A percentile compares a stretch with the other conserved stretches of the same genome.
Evolutionary conservation across 92 coral and sea anemone genomes (phyloP).

Genomic region (Meandrina meandrites): DNA sequence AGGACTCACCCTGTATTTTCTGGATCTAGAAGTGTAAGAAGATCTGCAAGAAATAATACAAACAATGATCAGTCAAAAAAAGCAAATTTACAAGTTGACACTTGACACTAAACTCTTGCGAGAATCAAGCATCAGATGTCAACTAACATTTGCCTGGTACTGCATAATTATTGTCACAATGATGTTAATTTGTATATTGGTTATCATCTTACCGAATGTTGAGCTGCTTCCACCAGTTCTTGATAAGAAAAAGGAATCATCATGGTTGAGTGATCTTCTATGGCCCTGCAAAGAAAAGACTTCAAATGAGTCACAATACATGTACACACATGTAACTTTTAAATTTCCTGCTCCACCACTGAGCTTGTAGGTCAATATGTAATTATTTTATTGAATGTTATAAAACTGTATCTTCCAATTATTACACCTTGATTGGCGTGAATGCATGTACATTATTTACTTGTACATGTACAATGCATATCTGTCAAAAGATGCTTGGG

Average conservation of each 20-base stretch:
- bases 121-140: too few relatives aligned
- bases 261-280: slow-evolving; percentile 40
- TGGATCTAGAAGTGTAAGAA: slow-evolving; percentile 79
- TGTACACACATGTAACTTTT: too few relatives aligned
- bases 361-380: too few relatives aligned
- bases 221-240: slow-evolving; percentile 67
- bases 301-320: neutral
- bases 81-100: too few relatives aligned
- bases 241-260: slow-evolving; percentile 54
- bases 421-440: too few relatives aligned
- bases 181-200: neutral
- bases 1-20: slow-evolving; percentile 91
- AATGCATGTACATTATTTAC: too few relatives aligned
- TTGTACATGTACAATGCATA: too few relatives aligned
- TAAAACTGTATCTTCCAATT: too few relatives aligned
- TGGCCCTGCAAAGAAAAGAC: slow-evolving; percentile 41
- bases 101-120: too few relatives aligned
- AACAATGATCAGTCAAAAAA: neutral
- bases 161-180: neutral
- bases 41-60: slow-evolving; percentile 61
- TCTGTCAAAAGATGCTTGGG: too few relatives aligned
- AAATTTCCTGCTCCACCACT: too few relatives aligned
- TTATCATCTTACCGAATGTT: slow-evolving; percentile 49
- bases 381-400: too few relatives aligned
- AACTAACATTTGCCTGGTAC: neutral